Conservation (phyloP, 2,888 invertebrate genomes). For the Temnothorax rugatulus region DNA sequence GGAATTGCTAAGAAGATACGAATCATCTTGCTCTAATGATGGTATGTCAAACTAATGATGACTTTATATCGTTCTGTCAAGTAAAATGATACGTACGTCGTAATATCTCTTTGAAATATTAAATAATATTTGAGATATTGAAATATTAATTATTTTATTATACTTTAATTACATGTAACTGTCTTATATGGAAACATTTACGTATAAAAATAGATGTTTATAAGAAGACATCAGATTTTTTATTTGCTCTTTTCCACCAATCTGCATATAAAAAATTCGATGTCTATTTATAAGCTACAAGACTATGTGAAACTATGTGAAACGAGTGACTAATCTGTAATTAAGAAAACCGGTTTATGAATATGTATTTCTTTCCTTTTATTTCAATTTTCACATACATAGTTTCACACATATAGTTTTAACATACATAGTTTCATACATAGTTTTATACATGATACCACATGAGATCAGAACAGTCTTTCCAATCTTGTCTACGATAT, state of each 20-base stretch:
- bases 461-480: neutral
- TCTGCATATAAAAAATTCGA: no score
- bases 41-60: constrained; percentile 54
- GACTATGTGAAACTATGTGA: neutral
- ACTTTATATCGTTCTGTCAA: neutral
- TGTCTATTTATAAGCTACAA: neutral
- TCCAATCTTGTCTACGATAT: neutral
- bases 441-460: neutral
- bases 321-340: neutral
- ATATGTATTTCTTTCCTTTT: neutral
- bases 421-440: neutral
- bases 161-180: neutral
- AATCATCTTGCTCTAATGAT: constrained; percentile 86
- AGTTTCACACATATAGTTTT: neutral
- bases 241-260: no score
- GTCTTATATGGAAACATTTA: neutral
- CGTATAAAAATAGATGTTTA: neutral
- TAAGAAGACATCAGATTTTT: no score
- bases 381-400: neutral
- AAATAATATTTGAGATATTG: neutral
- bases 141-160: neutral
- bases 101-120: neutral
- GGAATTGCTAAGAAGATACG: constrained; percentile 91
- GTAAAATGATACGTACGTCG: neutral
- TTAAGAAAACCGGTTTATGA: neutral